A percentile compares a stretch with the other conserved stretches of the same genome.
Conservation (phyloP, 2,113 vertebrate genomes). For the Synchiropus splendidus region DNA sequence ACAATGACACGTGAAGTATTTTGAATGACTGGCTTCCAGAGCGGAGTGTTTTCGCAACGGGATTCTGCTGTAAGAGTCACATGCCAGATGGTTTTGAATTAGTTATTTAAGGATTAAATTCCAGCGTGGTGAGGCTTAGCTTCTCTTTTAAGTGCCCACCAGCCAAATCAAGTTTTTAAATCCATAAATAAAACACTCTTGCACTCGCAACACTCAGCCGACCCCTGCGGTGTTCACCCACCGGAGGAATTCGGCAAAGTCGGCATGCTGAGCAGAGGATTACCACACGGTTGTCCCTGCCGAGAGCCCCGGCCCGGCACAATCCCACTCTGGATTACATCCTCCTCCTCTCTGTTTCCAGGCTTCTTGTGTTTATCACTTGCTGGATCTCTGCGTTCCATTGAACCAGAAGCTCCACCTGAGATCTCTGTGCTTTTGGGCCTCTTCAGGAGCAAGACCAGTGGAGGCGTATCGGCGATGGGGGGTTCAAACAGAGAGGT, state of each 20-base stretch:
- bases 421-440: constrained; percentile 22
- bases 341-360: constrained; percentile 19
- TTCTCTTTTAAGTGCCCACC: constrained; percentile 11
- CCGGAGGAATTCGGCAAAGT: constrained; percentile 40
- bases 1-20: no score
- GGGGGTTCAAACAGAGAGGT: no score
- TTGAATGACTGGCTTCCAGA: no score
- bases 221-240: constrained; percentile 27
- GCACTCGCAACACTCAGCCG: constrained; percentile 10
- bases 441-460: constrained; percentile 3
- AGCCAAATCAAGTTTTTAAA: no score
- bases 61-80: no score
- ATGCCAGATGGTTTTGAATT: no score
- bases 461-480: no score
- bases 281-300: constrained; percentile 43
- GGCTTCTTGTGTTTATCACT: constrained; percentile 15
- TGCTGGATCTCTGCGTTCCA: constrained; percentile 3
- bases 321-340: constrained; percentile 56
- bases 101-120: no score
- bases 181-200: constrained; percentile 5
- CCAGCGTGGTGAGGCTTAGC: no score
- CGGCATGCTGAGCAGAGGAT: constrained; percentile 56
- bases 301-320: constrained; percentile 46
- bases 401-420: constrained; percentile 18
- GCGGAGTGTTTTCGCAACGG: no score